A percentile compares a stretch with the other conserved stretches of the same genome.
phyloP scores from a whole-genome alignment of 64 coral and sea anemone genomes.

The Cladopsammia gracilis region DNA sequence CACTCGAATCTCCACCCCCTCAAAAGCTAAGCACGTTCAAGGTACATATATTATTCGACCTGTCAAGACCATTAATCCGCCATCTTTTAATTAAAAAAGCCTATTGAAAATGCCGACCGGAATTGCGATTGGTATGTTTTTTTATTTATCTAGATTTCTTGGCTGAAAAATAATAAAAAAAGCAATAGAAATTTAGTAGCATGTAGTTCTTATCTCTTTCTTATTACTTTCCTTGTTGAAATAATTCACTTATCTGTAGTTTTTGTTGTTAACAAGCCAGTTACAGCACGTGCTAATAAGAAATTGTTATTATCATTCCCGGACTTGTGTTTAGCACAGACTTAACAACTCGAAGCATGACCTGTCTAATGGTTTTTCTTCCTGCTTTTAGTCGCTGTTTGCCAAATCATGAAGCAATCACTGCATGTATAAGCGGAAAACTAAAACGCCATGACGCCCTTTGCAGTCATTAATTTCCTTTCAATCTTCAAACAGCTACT shows the following conservation, averaged over 20 bases:
- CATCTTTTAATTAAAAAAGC: slow-evolving; percentile 46
- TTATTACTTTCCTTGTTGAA: neutral
- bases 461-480: slow-evolving; percentile 53
- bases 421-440: slow-evolving; percentile 27
- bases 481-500: slow-evolving; percentile 34
- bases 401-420: slow-evolving; percentile 12
- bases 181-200: neutral
- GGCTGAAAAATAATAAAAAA: neutral
- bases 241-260: neutral
- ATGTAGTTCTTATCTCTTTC: neutral
- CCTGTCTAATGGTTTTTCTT: neutral
- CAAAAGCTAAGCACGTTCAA: slow-evolving; percentile 26
- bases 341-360: neutral
- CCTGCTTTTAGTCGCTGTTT: neutral
- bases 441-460: slow-evolving; percentile 9
- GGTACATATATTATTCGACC: neutral
- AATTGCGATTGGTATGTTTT: slow-evolving; percentile 36
- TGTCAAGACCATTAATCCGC: slow-evolving; percentile 37
- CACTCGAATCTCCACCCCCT: neutral
- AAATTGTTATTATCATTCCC: neutral
- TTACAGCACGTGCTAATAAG: neutral
- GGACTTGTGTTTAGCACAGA: neutral
- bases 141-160: neutral
- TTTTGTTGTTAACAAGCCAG: neutral
- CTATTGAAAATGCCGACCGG: slow-evolving; percentile 53